Base-by-base conservation (phyloP, 1,140 invertebrate genomes). In the Fopius arisanus region DNA sequence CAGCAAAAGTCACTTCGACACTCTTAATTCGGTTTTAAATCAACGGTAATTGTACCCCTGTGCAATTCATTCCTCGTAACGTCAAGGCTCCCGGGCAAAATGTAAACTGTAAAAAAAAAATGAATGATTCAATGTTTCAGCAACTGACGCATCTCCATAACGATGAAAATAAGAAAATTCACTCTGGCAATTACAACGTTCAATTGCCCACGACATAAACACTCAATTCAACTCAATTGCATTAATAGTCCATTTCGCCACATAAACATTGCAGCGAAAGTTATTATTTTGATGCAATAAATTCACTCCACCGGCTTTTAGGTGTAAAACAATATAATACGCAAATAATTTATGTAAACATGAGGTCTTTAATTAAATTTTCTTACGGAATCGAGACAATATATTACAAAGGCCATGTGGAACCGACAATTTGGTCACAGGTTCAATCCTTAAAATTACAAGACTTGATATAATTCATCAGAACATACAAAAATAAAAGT, bases 401-500 rank as follows among this genome's bases (percentile, higher is more conserved):
- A 59, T 59, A 59, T 59, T 59, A 59, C 54, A 59, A 59, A 59
- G 54, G 54, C 54, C 54, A 59, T 59, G 54, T 28, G 23, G 19
- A 59, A 59, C 43, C 43, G 16, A 16, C 16, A 48, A 48, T 48
- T 48, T 48, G 43, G 43, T 48, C 43, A 48, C 43, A 48, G 43
- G n/a, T 48, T 2, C 14, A 14, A 59, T 59, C 6, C 19, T 59
- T 14, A 26, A 59, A 26, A 48, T 12, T 59, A 59, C 10, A 10
- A 59, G 54, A 59, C 10, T 59, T 59, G 43, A 16, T 48, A 12
- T 59, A 10, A 19, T 28, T 59, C 23, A 26, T 6, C 54, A 26
- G 16, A 59, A 59, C 26, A 59, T 59, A 59, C 54, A 59, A 59
- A 59, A 59, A 59, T 59, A 59, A 59, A 59, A 59, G 54, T 59